These are phyloP conservation scores for Amaurobius ferox DNA, from an alignment of 2,888 invertebrate genomes.

Conservation along the genomic window DNA sequence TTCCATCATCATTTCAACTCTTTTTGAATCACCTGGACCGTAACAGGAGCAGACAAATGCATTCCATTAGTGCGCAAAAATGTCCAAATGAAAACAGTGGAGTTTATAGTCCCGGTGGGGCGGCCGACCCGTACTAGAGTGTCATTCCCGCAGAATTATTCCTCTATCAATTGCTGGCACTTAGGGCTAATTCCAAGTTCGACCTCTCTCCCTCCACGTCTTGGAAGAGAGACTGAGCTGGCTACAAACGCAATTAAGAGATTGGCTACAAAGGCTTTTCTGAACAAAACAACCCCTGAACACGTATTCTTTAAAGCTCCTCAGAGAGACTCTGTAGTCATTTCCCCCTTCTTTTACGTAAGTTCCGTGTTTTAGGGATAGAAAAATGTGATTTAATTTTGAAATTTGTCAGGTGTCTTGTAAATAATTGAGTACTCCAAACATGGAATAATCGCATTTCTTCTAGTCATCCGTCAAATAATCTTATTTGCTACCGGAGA, in stretches of 20 bases:
- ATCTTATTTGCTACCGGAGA: slow-evolving; percentile 47
- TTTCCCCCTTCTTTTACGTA: slow-evolving; percentile 24
- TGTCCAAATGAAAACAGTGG: not conserved
- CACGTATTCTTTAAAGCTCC: slow-evolving; percentile 49
- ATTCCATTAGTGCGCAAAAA: slow-evolving; percentile 1
- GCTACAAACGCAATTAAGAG: slow-evolving; percentile 45
- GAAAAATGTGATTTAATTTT: slow-evolving; percentile 65
- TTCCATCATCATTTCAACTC: not conserved
- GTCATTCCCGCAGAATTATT: slow-evolving; percentile 28
- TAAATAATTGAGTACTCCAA: slow-evolving; percentile 53
- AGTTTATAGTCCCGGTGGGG: not conserved
- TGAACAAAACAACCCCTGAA: slow-evolving; percentile 36
- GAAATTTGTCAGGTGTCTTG: slow-evolving; percentile 56
- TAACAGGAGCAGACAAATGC: not conserved
- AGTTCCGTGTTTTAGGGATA: slow-evolving; percentile 37
- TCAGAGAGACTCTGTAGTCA: slow-evolving; percentile 23
- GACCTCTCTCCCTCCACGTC: slow-evolving; percentile 33
- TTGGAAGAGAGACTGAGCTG: slow-evolving; percentile 22
- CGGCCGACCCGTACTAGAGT: not conserved
- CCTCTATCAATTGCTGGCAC: slow-evolving; percentile 34
- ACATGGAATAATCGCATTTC: slow-evolving; percentile 62
- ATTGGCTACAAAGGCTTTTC: slow-evolving; percentile 36
- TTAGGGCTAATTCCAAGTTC: slow-evolving; percentile 25
- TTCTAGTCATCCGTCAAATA: slow-evolving; percentile 60
- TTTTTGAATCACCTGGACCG: not conserved